phyloP scores from a whole-genome alignment of 64 coral and sea anemone species.

The Stichodactyla helianthus region DNA sequence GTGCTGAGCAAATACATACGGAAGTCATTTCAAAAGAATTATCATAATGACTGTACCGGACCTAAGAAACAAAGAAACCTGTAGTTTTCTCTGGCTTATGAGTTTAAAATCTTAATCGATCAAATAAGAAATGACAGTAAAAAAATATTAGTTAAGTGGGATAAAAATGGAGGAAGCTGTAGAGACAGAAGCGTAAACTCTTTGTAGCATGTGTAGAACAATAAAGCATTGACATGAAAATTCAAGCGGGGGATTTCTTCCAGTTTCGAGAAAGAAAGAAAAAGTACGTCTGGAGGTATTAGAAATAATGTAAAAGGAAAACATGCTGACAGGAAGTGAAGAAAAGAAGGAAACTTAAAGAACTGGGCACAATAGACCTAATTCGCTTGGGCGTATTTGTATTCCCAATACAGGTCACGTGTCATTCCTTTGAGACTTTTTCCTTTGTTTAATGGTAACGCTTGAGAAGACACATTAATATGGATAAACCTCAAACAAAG shows the following conservation, averaged over 20 bases:
- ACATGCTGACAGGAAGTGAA: background rate
- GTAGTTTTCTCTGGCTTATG: background rate
- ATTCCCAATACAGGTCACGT: no score
- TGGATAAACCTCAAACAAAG: no score
- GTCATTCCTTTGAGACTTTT: no score
- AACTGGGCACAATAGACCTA: no score
- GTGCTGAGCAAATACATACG: background rate
- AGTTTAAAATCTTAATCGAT: background rate
- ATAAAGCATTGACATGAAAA: background rate
- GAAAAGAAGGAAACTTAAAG: no score
- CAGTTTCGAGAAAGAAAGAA: background rate
- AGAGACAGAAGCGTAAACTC: background rate
- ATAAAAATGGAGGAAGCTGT: background rate
- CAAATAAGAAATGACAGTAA: background rate
- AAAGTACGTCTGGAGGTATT: background rate
- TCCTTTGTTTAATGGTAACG: no score
- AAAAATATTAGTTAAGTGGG: background rate
- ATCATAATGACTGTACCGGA: background rate
- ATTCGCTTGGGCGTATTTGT: no score
- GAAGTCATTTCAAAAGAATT: background rate
- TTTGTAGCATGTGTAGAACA: background rate
- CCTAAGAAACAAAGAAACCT: background rate
- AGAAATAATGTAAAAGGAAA: background rate
- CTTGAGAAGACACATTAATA: no score
- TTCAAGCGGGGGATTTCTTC: background rate